Evolutionary conservation across 2,888 invertebrate genomes (phyloP), one percentile per base, ranked within the genome.

Genomic region (Watsonalla binaria): DNA sequence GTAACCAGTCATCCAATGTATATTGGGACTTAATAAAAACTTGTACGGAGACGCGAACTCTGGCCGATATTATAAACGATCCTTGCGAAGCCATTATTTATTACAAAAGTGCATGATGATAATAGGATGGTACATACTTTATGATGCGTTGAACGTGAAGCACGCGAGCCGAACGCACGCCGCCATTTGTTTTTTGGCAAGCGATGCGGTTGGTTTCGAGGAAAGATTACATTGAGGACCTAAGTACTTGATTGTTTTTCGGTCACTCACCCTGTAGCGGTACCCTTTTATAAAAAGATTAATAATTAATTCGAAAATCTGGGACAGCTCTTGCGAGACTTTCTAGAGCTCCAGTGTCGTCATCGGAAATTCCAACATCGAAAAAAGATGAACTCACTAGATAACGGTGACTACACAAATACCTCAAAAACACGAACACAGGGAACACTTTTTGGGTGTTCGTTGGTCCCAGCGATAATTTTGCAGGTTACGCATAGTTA

Each of bases 241-340:
- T 84, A 84, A 87, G 86, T 87, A 82, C 82, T 75, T 78, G 86
- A 86, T 89, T 90, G 86, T 87, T 84, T 85, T 78, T 76, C 84
- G 90, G 89, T 84, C 88, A 81, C 57, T 84, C 76, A 82, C 86
- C 89, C 72, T 63, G 58, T 56, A 61, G 65, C 64, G 69, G 70
- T n/a, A n/a, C 66, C 70, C 74, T 80, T 79, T 78, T 75, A 72
- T 67, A 73, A 75, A 78, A 72, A 74, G 74, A 72, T 76, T 37
- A 73, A 71, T 71, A 75, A 76, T 76, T 74, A 66, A 70, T 72
- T 72, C 71, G 57, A 65, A 72, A 76, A 72, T 75, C 60, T 78
- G 75, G 80, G 74, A 76, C 78, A 76, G 61, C 56, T 69, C 56
- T 64, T 60, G 24, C 24, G 1, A 37, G 37, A 8, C 37, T 37